phyloP scores from a whole-genome alignment of 2,113 vertebrate genomes.

The Zosterops japonicus region DNA sequence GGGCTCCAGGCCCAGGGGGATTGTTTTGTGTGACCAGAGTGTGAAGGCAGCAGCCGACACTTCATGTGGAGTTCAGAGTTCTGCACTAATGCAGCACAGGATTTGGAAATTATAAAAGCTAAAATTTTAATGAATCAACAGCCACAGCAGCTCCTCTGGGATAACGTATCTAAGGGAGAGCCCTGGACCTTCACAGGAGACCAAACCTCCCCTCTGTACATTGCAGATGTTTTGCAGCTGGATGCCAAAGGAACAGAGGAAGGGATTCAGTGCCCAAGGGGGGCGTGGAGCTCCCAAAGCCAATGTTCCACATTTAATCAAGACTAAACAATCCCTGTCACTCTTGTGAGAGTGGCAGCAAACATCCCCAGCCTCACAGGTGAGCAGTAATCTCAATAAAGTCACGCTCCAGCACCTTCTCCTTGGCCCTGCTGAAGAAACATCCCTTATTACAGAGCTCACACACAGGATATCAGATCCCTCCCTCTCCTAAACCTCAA shows the following conservation, averaged over 20 bases:
- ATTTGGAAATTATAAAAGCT: neutral
- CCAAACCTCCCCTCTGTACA: neutral
- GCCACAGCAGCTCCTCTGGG: neutral
- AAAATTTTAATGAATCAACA: neutral
- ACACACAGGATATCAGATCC: neutral
- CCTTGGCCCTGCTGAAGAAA: neutral
- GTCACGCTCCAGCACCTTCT: neutral
- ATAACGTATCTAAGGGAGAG: fast-evolving
- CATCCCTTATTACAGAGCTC: neutral
- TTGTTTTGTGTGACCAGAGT: neutral
- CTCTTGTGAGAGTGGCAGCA: neutral
- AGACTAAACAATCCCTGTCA: neutral
- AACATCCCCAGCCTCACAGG: neutral
- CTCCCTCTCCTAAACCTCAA: neutral
- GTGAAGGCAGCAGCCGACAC: neutral
- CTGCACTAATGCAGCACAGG: neutral
- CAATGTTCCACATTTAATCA: neutral
- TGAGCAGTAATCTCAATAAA: neutral
- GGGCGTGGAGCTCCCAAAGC: neutral
- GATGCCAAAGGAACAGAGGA: neutral
- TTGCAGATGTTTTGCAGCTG: neutral
- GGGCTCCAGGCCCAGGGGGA: neutral
- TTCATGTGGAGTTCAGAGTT: neutral
- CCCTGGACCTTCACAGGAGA: neutral
- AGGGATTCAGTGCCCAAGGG: neutral